Base-by-base conservation (phyloP, 1,140 invertebrate species). In the Papilio aristodemus region DNA sequence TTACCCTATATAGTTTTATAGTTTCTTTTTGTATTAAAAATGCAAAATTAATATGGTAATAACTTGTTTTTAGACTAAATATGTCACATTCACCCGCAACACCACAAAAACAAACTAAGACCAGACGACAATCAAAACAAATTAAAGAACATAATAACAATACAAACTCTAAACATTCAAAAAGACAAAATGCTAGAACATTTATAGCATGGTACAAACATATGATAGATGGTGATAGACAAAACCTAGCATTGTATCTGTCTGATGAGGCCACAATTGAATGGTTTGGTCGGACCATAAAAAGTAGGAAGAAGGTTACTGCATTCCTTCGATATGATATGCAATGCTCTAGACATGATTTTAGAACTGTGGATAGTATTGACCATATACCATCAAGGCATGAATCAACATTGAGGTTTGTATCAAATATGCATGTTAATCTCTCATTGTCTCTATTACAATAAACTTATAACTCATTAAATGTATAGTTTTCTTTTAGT, bases 261-360 rank as follows among this genome's bases (percentile, higher is more conserved):
- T 85, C 92, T 19, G 92, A 93, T 72, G 87, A 93, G 76, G 88
- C 90, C 4, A 84, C 89, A 11, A 77, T 94, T 2, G 91, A 94
- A 77, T 94, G 93, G 92, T 94, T 94, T 82, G 93, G 93, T 0
- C 81, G 91, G 59, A 93, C 92, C 36, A 85, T 94, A 2, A 93
- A 89, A 81, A 91, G 86, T 0, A 89, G 90, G 69, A 92, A 92
- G 74, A 92, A 93, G 74, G 81, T 90, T 6, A 75, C 80, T 11
- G 76, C 81, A 46, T 92, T 91, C 57, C 32, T 92, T 0, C 86
- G 89, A 70, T 77, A 87, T 85, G 87, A 90, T 57, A 90, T 92
- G 80, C 84, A 91, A 64, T 86, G 80, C 69, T 85, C 89, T 8
- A 86, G 77, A 69, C 91, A 92, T 81, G 81, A 87, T 73, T 90